These are phyloP conservation scores for Chiroxiphia lanceolata DNA, from an alignment of 2,797 vertebrate genomes.

Conservation along the genomic window DNA sequence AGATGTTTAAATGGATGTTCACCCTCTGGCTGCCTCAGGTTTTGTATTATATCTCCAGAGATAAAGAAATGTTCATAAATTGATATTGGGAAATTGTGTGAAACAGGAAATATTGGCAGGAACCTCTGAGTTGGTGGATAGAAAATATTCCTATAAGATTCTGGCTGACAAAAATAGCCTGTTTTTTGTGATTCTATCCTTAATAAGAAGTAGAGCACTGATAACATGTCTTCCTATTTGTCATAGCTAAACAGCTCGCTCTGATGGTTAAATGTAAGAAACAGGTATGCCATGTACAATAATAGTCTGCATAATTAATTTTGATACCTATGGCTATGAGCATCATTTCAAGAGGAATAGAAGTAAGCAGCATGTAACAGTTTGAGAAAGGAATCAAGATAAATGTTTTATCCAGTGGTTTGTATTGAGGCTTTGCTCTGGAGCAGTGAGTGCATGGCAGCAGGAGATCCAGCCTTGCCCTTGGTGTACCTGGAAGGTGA, in stretches of 20 bases:
- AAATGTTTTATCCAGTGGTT: not conserved
- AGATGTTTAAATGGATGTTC: not conserved
- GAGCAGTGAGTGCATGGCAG: not conserved
- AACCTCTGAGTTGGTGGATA: rapidly evolving
- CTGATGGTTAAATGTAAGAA: not conserved
- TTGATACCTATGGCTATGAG: not conserved
- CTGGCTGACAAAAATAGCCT: not conserved
- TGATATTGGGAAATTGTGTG: not conserved
- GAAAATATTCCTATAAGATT: not conserved
- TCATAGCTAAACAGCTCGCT: not conserved
- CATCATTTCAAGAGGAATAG: not conserved
- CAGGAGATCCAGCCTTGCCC: not conserved
- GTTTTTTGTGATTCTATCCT: not conserved
- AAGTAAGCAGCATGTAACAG: not conserved
- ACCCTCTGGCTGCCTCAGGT: not conserved
- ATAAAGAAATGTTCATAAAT: not conserved
- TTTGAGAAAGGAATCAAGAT: not conserved
- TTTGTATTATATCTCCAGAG: not conserved
- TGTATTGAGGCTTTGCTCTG: not conserved
- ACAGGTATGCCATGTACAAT: not conserved
- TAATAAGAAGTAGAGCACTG: not conserved
- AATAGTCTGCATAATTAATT: not conserved
- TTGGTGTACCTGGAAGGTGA: not conserved
- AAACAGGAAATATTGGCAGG: not conserved
- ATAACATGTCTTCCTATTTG: not conserved